These are phyloP conservation scores for Rhipidura dahli DNA, from an alignment of 2,113 vertebrate genomes.

Conservation along the genomic window DNA sequence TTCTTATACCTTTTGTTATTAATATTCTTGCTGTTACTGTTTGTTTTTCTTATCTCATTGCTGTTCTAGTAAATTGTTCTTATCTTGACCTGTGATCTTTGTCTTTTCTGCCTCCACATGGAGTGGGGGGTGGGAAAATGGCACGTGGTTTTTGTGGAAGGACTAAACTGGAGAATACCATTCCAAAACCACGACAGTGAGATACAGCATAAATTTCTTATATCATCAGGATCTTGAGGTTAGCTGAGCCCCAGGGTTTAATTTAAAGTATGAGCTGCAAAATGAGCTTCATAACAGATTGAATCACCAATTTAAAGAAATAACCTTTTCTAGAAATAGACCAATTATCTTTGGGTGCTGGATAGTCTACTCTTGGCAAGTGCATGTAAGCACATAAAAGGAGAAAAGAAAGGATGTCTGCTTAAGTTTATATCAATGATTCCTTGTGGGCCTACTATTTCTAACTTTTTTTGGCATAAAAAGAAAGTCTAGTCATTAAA, in stretches of 20 bases:
- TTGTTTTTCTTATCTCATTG: not conserved
- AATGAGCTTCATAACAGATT: constrained; percentile 13
- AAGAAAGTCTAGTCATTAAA: not conserved
- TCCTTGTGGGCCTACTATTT: not conserved
- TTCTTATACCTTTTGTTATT: not conserved
- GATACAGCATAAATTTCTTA: not conserved
- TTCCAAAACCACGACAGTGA: not conserved
- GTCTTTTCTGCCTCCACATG: not conserved
- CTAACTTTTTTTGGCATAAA: not conserved
- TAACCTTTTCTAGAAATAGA: constrained; percentile 41
- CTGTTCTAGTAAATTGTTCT: not conserved
- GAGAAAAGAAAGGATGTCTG: not conserved
- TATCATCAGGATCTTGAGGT: constrained; percentile 20
- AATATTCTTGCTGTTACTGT: not conserved
- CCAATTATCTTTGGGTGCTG: not conserved
- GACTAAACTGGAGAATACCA: not conserved
- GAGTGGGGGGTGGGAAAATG: not conserved
- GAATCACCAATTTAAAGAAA: constrained; percentile 55
- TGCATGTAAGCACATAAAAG: not conserved
- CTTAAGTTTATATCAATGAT: not conserved
- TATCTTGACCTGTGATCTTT: not conserved
- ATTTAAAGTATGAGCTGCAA: constrained; percentile 31
- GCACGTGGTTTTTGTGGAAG: not conserved
- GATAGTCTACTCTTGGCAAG: not conserved
- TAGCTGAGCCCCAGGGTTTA: constrained; percentile 49